Evolutionary conservation across 2,113 vertebrate genomes (phyloP).

Genomic region (Dascyllus trimaculatus): DNA sequence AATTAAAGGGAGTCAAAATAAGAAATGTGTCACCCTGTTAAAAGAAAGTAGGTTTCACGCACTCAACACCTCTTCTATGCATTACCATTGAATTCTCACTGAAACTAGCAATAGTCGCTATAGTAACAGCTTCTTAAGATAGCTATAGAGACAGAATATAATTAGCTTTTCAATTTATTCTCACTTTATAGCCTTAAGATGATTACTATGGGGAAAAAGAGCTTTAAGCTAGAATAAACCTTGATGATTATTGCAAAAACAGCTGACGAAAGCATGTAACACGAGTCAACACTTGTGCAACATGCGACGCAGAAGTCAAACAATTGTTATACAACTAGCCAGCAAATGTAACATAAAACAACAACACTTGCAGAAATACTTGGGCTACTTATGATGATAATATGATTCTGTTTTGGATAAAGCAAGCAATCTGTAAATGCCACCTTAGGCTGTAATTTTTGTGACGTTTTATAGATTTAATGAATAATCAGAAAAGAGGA

Average conservation of each 20-base stretch:
- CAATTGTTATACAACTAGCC: no score
- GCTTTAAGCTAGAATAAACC: neutral
- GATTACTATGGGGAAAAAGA: neutral
- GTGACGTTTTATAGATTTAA: slow-evolving; percentile 3
- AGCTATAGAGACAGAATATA: neutral
- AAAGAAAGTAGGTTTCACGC: neutral
- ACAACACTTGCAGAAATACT: no score
- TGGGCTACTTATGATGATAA: neutral
- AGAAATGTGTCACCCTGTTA: neutral
- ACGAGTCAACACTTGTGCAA: no score
- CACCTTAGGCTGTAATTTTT: neutral
- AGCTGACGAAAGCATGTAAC: no score
- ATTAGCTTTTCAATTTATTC: neutral
- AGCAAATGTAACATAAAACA: no score
- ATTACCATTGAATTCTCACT: slow-evolving; percentile 14
- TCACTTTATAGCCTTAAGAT: neutral
- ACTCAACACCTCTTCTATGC: slow-evolving; percentile 5
- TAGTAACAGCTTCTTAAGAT: neutral
- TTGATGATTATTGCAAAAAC: neutral
- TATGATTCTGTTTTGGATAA: neutral
- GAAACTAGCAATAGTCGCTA: neutral
- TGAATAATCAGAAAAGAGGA: neutral
- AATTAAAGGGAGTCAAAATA: neutral
- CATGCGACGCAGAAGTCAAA: no score
- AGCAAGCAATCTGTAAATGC: neutral